Evolutionary conservation across 2,888 invertebrate species (phyloP).

Genomic region (Eupithecia abbreviata): DNA sequence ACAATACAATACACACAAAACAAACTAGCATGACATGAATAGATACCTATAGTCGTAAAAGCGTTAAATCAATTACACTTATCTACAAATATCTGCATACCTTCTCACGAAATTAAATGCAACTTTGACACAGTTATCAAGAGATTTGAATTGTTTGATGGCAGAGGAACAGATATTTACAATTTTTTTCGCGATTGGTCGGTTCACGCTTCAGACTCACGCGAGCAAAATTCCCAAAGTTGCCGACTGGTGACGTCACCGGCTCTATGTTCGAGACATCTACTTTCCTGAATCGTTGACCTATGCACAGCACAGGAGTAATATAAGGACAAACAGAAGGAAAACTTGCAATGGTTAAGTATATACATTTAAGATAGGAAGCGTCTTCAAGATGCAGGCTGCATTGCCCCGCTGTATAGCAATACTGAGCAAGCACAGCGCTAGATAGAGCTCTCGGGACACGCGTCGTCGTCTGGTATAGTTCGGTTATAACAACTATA

Average conservation of each 20-base stretch:
- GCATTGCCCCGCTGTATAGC: too few species aligned
- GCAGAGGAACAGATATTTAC: conserved; percentile 19
- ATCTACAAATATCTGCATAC: background rate
- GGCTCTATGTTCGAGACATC: conserved; percentile 35
- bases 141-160: conserved; percentile 24
- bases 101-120: conserved; percentile 9
- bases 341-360: background rate
- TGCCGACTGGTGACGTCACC: conserved; percentile 40
- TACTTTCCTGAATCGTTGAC: conserved; percentile 39
- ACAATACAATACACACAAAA: background rate
- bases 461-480: background rate
- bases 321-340: background rate
- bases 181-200: conserved; percentile 21
- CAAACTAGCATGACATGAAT: background rate
- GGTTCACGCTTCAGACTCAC: conserved; percentile 37
- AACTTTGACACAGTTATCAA: conserved; percentile 1
- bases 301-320: conserved; percentile 24
- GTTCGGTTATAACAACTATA: background rate
- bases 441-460: too few species aligned
- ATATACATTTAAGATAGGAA: background rate
- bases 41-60: background rate
- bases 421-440: too few species aligned
- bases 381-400: too few species aligned
- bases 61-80: background rate
- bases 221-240: conserved; percentile 41